Evolutionary conservation across 2,888 invertebrate genomes (phyloP), one percentile per base, ranked within the genome.

Genomic region (Drosophila monieri): DNA sequence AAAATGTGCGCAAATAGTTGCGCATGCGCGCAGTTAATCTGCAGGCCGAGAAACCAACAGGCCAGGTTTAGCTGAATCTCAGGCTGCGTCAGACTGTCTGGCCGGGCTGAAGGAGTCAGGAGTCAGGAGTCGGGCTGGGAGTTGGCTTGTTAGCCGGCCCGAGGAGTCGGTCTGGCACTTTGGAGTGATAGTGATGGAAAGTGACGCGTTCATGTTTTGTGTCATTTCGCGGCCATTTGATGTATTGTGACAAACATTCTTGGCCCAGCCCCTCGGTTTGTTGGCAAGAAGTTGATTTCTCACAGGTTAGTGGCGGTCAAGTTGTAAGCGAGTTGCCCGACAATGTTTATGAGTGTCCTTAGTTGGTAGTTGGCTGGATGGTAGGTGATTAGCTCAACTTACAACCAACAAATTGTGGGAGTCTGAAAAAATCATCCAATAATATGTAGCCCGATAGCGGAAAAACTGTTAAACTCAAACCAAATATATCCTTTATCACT

Each of bases 191-290:
- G 89, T 89, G 89, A 89, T 90, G 90, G 88, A 90, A 89, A 90
- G 89, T 90, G 89, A 89, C 89, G 87, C 89, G 90, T 89, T 87
- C 90, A 90, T 90, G 90, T 89, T 89, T 89, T 89, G 89, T 90
- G 89, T 89, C 89, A 89, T 89, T 89, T 88, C 80, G 74, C 80
- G 70, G 80, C 81, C 73, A 68, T 81, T 87, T 89, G 89, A 90
- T 87, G 84, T 90, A 90, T 89, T 89, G 90, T 90, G 89, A 89
- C 90, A 90, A 89, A 89, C 90, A 88, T 80, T 84, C 83, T 76
- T 83, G 67, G 53, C 53, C 57, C 76, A 60, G 72, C 60, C 47
- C 43, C 56, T 53, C 55, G 25, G 14, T 49, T 32, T 23, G 2
- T 8, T n/a, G 30, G 27, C 21, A 27, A 35, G 47, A 54, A 65